A percentile compares a stretch with the other conserved stretches of the same genome.
phyloP scores from a whole-genome alignment of 2,888 invertebrate species.

The Minunthozetes semirufus region DNA sequence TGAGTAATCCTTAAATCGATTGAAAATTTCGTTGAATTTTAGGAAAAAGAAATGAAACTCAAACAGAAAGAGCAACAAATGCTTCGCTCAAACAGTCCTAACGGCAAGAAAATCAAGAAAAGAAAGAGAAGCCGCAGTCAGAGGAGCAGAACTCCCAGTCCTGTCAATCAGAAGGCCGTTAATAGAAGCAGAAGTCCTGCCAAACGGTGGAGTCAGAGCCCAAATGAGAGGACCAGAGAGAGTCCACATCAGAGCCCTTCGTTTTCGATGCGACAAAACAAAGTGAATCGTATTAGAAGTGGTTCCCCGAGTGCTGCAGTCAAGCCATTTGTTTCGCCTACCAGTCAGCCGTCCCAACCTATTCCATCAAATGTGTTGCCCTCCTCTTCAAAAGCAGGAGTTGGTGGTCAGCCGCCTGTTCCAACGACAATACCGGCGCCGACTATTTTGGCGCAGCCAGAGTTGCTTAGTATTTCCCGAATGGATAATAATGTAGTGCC shows the following conservation, averaged over 20 bases:
- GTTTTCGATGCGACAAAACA: neutral
- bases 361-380: neutral
- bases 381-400: neutral
- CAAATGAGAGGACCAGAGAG: slow-evolving; percentile 10
- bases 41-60: slow-evolving; percentile 23
- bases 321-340: neutral
- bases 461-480: slow-evolving; percentile 5
- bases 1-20: neutral
- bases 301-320: neutral
- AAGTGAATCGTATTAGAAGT: neutral
- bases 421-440: slow-evolving; percentile 30
- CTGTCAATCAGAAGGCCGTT: neutral
- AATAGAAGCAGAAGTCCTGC: slow-evolving; percentile 12
- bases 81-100: slow-evolving; percentile 21
- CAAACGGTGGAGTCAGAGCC: slow-evolving; percentile 20
- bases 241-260: slow-evolving; percentile 19
- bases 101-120: slow-evolving; percentile 11
- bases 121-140: slow-evolving; percentile 20
- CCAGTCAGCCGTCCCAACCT: neutral
- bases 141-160: slow-evolving; percentile 14
- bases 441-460: slow-evolving; percentile 31
- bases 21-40: neutral
- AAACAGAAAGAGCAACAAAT: slow-evolving; percentile 15
- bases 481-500: neutral
- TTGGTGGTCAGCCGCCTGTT: neutral